Base-by-base conservation (phyloP, 2,888 invertebrate species). In the Digitonthophagus gazella region DNA sequence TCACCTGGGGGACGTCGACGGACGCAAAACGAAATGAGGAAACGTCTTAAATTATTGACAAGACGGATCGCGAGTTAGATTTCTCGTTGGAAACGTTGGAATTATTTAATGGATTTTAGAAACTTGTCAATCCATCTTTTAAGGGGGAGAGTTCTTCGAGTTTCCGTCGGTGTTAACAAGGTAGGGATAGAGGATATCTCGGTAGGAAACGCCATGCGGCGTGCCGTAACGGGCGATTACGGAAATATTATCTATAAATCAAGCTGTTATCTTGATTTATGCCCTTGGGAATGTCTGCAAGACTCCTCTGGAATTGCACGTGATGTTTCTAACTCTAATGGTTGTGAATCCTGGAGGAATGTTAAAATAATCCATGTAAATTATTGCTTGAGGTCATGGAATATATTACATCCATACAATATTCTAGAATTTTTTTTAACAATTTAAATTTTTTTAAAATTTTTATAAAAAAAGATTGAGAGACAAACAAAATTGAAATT, bases 231-330 rank as follows among this genome's bases (percentile, higher is more conserved):
- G 11, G 28, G 28, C 69, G 66, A 69, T 69, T 67, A 69, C 66
- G 69, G 69, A 69, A 69, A 67, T 67, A 67, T 67, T 69, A 68
- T 68, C 68, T 67, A 69, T 69, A 69, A 69, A 69, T 69, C 69
- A 69, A 63, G 55, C 69, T 58, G 65, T 68, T 67, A 67, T 69
- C 67, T 64, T 69, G 69, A 69, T 69, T 69, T 69, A 69, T 69
- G 6, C 61, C 61, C 18, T 61, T 5, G 28, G 28, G 28, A 44
- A 44, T 44, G 28, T 44, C 28, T 44, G 28, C 28, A 44, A 44
- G 28, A 44, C 28, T 44, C 28, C 28, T 44, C 28, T 44, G 28
- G 28, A 44, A 44, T 44, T 44, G 28, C 28, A 44, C 2, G 28
- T 44, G 28, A 44, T 44, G 28, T 44, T 44, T 44, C 3, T 5